A percentile compares a stretch with the other conserved stretches of the same genome.
These are phyloP conservation scores for Microctenopoma lineatum DNA, from an alignment of 2,797 vertebrate species.

Conservation along the genomic window DNA sequence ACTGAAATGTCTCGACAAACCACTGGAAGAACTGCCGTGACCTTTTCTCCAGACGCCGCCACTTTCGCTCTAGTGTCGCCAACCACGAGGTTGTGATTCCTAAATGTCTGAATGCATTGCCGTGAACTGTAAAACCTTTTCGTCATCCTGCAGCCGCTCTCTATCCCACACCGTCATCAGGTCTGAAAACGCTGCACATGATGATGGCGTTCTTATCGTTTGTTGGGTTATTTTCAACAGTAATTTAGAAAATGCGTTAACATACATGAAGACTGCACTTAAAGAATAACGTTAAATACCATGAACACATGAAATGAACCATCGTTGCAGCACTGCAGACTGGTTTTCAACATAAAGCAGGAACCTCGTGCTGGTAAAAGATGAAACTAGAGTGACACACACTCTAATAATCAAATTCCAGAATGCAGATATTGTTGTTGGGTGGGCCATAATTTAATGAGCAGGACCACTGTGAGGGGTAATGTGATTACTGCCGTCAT, in stretches of 20 bases:
- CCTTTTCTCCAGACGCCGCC: no score
- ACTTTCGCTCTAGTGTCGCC: no score
- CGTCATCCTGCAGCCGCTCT: no score
- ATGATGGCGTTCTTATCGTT: no score
- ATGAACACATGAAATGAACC: background rate
- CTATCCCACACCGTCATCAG: no score
- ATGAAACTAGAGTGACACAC: slow-evolving; percentile 16
- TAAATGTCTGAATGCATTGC: background rate
- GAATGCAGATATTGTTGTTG: slow-evolving; percentile 55
- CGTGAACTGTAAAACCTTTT: no score
- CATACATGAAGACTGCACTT: background rate
- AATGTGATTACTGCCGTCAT: slow-evolving; percentile 66
- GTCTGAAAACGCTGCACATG: no score
- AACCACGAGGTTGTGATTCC: no score
- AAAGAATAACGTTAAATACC: no score
- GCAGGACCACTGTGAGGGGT: slow-evolving; percentile 55
- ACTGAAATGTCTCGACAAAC: background rate
- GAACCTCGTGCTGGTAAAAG: slow-evolving; percentile 18
- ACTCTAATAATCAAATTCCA: slow-evolving; percentile 61
- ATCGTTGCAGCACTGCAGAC: slow-evolving; percentile 1
- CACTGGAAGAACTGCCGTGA: background rate
- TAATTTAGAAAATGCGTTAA: background rate
- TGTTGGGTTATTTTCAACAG: background rate
- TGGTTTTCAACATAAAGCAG: slow-evolving; percentile 1
- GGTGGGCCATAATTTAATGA: slow-evolving; percentile 72